Evolutionary conservation across 1,140 invertebrate genomes (phyloP).

Genomic region (Cryptotermes secundus): DNA sequence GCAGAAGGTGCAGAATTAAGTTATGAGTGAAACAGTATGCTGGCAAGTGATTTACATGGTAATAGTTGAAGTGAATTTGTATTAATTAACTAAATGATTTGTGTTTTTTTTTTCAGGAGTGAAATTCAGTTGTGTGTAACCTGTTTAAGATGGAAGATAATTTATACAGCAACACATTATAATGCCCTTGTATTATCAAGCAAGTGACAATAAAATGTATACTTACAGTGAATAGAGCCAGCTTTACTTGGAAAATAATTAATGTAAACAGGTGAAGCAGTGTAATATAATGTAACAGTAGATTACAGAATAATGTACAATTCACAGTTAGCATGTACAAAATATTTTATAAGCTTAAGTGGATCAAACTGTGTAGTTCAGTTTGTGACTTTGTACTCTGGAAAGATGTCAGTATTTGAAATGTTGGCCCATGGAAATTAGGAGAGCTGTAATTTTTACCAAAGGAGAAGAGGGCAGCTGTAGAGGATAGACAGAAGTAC

Average conservation of each 20-base stretch:
- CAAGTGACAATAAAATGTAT: not conserved
- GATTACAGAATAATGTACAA: not conserved
- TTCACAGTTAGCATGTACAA: not conserved
- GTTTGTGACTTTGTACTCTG: not conserved
- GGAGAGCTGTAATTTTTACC: not conserved
- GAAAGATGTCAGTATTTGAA: constrained; percentile 3
- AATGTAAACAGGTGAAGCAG: no score
- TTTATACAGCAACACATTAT: no score
- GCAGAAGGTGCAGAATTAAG: no score
- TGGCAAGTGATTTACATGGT: no score
- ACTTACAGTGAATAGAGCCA: not conserved
- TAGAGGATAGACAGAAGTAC: no score
- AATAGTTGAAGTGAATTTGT: no score
- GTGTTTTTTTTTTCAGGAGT: constrained; percentile 53
- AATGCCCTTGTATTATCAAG: not conserved
- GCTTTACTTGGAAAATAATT: not conserved
- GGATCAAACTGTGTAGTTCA: not conserved
- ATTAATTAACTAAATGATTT: not conserved
- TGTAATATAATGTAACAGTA: not conserved
- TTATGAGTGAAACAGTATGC: no score
- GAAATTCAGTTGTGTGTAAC: constrained; percentile 74
- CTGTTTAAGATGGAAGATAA: not conserved
- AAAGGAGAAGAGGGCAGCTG: not conserved
- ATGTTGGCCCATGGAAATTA: not conserved
- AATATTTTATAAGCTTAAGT: not conserved